phyloP scores from a whole-genome alignment of 2,888 invertebrate species.

The Drosophila neonasuta region DNA sequence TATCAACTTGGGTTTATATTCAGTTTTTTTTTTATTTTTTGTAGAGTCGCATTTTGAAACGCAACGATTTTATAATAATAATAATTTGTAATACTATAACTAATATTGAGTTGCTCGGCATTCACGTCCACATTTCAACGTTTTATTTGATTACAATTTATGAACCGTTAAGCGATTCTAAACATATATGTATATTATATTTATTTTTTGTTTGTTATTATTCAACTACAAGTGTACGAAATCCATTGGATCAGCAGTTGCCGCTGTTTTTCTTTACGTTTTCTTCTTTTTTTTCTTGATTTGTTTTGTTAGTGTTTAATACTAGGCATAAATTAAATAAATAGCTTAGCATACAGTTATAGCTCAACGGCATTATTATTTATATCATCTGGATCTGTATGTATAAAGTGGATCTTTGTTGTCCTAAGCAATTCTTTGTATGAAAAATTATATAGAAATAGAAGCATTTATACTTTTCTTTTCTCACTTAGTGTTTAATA shows the following conservation, averaged over 20 bases:
- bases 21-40: constrained; percentile 3
- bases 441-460: constrained; percentile 55
- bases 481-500: constrained; percentile 60
- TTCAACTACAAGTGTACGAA: constrained; percentile 67
- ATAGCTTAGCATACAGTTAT: constrained; percentile 72
- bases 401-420: constrained; percentile 34
- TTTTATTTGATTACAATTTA: constrained; percentile 63
- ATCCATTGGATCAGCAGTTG: constrained; percentile 62
- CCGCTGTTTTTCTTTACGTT: constrained; percentile 29
- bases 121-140: constrained; percentile 55
- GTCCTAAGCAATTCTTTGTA: constrained; percentile 53
- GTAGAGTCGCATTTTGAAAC: constrained; percentile 21
- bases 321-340: constrained; percentile 74
- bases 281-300: constrained; percentile 5
- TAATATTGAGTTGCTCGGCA: constrained; percentile 75
- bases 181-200: constrained; percentile 29
- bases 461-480: constrained; percentile 38
- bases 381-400: constrained; percentile 59
- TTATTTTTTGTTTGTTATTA: constrained; percentile 28
- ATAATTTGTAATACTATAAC: constrained; percentile 70
- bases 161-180: constrained; percentile 66
- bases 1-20: constrained; percentile 56
- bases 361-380: constrained; percentile 65
- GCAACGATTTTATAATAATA: constrained; percentile 56
- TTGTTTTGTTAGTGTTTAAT: constrained; percentile 55